Evolutionary conservation across 2,113 vertebrate genomes (phyloP).

Genomic region (Rhea pennata): DNA sequence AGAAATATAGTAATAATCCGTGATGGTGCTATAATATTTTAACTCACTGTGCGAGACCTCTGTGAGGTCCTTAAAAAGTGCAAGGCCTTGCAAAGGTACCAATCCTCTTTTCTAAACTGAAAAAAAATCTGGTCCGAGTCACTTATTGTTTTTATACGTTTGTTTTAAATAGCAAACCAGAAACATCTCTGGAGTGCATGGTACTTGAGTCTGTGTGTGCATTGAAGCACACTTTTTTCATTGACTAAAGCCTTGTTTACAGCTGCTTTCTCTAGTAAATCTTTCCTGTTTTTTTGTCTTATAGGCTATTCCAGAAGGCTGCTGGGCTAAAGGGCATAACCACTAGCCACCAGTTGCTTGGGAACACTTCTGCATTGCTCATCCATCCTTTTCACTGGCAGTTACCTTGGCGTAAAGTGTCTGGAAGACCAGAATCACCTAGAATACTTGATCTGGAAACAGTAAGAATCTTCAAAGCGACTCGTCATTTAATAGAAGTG

Average conservation of each 20-base stretch:
- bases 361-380: background rate
- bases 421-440: background rate
- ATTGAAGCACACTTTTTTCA: background rate
- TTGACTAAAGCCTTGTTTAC: slow-evolving; percentile 11
- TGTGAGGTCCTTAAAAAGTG: background rate
- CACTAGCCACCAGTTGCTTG: background rate
- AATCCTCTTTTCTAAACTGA: background rate
- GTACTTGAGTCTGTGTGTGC: background rate
- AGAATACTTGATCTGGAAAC: background rate
- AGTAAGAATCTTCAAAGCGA: background rate
- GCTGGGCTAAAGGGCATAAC: background rate
- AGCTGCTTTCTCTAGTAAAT: background rate
- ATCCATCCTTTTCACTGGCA: slow-evolving; percentile 37
- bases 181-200: background rate
- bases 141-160: background rate
- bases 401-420: slow-evolving; percentile 20
- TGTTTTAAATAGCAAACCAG: background rate
- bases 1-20: background rate
- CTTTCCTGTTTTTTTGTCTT: slow-evolving; percentile 20
- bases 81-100: background rate
- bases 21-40: background rate
- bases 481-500: background rate
- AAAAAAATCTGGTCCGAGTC: background rate
- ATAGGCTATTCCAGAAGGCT: slow-evolving; percentile 23
- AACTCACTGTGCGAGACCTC: background rate